A percentile compares a stretch with the other conserved stretches of the same genome.
These are phyloP conservation scores for Carassius carassius DNA, from an alignment of 2,113 vertebrate species.

Conservation along the genomic window DNA sequence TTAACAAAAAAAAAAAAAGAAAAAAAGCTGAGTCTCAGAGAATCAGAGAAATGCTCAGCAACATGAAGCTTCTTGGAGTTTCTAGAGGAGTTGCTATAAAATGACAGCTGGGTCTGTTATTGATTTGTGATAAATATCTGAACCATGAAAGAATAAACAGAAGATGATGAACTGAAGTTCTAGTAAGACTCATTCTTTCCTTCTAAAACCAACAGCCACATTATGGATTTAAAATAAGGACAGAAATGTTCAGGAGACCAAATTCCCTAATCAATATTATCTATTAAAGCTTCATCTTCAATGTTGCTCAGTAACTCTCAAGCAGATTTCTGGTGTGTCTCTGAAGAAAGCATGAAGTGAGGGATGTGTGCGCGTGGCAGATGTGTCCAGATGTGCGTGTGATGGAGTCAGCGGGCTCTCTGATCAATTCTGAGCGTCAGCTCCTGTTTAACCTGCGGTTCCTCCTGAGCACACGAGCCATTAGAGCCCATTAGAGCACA, in stretches of 20 bases:
- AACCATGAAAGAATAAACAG: background rate
- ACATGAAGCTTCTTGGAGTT: background rate
- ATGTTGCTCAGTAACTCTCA: background rate
- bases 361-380: conserved; percentile 4
- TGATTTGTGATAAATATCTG: background rate
- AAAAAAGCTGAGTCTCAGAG: background rate
- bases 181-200: background rate
- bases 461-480: conserved; percentile 59
- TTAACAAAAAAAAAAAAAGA: background rate
- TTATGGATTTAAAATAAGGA: background rate
- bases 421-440: conserved; percentile 54
- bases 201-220: background rate
- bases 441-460: conserved; percentile 59
- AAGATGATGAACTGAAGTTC: background rate
- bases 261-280: background rate
- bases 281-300: background rate
- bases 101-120: background rate
- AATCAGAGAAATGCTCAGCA: background rate
- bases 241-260: background rate
- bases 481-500: conserved; percentile 59
- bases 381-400: conserved; percentile 58
- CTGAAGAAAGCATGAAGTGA: background rate
- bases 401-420: conserved; percentile 52
- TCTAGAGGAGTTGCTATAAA: background rate
- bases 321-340: too few species aligned